Conservation (phyloP, 1,140 invertebrate species). For the Calephelis virginiensis region DNA sequence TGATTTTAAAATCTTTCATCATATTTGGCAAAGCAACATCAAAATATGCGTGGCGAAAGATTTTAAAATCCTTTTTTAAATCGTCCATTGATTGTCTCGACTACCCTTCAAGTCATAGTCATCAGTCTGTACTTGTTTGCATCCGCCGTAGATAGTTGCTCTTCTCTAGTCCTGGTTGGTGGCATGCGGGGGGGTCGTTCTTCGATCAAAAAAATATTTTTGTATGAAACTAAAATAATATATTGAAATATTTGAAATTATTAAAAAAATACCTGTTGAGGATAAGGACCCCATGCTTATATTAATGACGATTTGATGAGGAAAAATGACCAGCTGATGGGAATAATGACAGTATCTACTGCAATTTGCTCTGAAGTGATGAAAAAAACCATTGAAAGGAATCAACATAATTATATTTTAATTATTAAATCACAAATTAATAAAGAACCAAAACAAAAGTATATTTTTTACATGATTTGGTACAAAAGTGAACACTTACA, state of each 20-base stretch:
- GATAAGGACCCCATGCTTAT: too few relatives aligned
- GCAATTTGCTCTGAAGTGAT: background rate
- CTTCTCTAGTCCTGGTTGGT: background rate
- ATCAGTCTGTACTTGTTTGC: background rate
- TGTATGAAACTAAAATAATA: too few relatives aligned
- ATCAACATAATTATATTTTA: slow-evolving; percentile 6
- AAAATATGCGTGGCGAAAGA: too few relatives aligned
- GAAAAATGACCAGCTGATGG: too few relatives aligned
- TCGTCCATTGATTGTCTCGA: too few relatives aligned
- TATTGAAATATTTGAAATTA: too few relatives aligned
- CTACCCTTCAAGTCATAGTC: background rate
- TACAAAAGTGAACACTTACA: too few relatives aligned
- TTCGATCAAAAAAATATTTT: too few relatives aligned
- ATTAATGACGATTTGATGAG: too few relatives aligned
- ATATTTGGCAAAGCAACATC: background rate
- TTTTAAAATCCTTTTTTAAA: too few relatives aligned
- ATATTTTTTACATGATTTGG: background rate
- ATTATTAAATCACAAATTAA: background rate
- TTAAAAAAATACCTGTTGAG: too few relatives aligned
- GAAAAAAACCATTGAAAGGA: background rate
- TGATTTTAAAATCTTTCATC: slow-evolving; percentile 3
- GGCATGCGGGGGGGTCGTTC: background rate
- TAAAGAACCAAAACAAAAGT: background rate
- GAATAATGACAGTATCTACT: too few relatives aligned
- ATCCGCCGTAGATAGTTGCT: background rate